Evolutionary conservation across 37 sponge, comb jelly and placozoan species (phyloP), one percentile per base, ranked within the genome.

Genomic region (Ianthella basta): DNA sequence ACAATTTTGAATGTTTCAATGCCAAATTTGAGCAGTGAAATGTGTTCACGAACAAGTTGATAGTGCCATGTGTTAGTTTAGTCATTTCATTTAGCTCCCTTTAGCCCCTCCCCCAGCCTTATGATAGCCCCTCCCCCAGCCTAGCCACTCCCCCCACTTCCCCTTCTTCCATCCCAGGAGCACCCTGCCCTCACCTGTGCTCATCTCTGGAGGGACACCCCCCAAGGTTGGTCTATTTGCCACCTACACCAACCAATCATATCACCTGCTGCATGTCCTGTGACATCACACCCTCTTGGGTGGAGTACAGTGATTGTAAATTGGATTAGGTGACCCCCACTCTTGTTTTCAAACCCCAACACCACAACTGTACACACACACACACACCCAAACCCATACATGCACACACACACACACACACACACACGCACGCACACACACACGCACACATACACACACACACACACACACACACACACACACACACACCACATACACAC

Each of bases 341-440:
- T n/a, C n/a, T n/a, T n/a, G n/a, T n/a, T n/a, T n/a, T n/a, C n/a
- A n/a, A n/a, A 44, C 50, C 50, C 8, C 37, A 3, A 23, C 27
- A 25, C 16, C 15, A 40, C 23, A 30, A 4, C 3, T 6, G 36
- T 13, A 35, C 38, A 73, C 38, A 35, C 75, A 73, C 75, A 73
- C 40, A 56, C 61, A 85, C 77, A 72, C 84, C 68, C 59, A 72
- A 59, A 60, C 73, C 53, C 84, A 60, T 73, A 70, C 72, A 72
- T 44, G 72, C 74, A 55, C 84, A 84, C 74, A 55, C 84, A 84
- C 64, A 60, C 84, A 69, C 84, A 72, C 84, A 84, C 84, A 60
- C 84, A 86, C 86, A 35, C 86, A 78, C 80, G 30, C 75, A 82
- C 75, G 36, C 83, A 81, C 75, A 86, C 64, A 78, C 78, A 56